A percentile compares a stretch with the other conserved stretches of the same genome.
These are phyloP conservation scores for Aplocera efformata DNA, from an alignment of 2,888 invertebrate genomes.

Conservation along the genomic window DNA sequence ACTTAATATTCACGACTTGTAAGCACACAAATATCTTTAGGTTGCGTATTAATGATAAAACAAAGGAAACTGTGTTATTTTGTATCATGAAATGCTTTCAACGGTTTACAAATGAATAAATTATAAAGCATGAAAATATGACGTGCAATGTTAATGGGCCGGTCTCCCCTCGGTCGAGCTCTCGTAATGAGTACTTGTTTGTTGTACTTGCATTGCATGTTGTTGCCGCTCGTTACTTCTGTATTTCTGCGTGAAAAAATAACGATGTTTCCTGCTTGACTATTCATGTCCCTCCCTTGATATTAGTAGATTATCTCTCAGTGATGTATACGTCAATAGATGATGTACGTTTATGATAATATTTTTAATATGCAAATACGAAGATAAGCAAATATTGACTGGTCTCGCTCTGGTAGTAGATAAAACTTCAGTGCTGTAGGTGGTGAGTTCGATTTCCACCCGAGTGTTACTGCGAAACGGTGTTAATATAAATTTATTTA, in stretches of 20 bases:
- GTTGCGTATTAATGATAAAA: too few relatives aligned
- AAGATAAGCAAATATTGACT: background rate
- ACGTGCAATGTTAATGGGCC: slow-evolving; percentile 35
- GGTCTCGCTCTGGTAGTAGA: too few relatives aligned
- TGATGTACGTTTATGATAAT: too few relatives aligned
- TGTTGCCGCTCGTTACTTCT: slow-evolving; percentile 40
- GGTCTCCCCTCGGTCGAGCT: slow-evolving; percentile 26
- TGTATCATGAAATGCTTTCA: too few relatives aligned
- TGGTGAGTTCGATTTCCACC: too few relatives aligned
- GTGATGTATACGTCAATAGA: background rate
- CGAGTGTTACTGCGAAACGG: slow-evolving; percentile 1
- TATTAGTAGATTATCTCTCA: background rate
- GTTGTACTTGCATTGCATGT: slow-evolving; percentile 38
- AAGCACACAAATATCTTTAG: slow-evolving; percentile 3
- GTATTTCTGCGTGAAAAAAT: slow-evolving; percentile 40
- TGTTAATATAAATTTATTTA: slow-evolving; percentile 37
- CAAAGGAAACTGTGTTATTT: too few relatives aligned
- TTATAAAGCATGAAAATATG: slow-evolving; percentile 25
- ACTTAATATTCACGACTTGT: slow-evolving; percentile 21
- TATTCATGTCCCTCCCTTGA: slow-evolving; percentile 20
- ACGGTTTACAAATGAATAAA: too few relatives aligned
- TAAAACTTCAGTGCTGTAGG: too few relatives aligned
- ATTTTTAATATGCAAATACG: background rate
- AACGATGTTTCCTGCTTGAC: slow-evolving; percentile 36
- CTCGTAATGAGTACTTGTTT: slow-evolving; percentile 30